Percentiles rank a stretch among this genome's conserved stretches.
Evolutionary conservation across 2,888 invertebrate genomes (phyloP).

Genomic region (Tenthredo amoena): DNA sequence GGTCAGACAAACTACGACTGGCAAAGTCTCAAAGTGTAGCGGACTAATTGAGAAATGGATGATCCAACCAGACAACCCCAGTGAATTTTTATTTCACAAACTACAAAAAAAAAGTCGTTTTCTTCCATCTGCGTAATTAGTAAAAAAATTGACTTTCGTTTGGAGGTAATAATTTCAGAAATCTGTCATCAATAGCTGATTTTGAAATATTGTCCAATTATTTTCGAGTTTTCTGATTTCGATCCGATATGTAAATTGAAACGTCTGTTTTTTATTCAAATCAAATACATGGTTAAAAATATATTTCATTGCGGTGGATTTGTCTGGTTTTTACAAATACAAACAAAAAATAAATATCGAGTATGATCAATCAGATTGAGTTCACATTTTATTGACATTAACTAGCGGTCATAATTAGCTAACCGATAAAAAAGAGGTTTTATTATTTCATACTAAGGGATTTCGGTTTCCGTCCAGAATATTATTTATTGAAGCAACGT

Average conservation of each 20-base stretch:
- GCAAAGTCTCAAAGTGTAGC: not conserved
- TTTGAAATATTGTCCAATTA: not conserved
- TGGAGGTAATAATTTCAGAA: not conserved
- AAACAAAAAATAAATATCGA: too few species aligned
- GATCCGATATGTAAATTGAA: not conserved
- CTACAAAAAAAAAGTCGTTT: not conserved
- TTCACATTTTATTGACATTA: not conserved
- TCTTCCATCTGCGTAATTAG: not conserved
- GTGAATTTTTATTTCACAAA: not conserved
- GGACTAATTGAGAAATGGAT: not conserved
- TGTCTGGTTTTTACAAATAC: too few species aligned
- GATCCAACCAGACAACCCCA: not conserved
- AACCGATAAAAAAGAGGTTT: too few species aligned
- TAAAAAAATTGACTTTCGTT: not conserved
- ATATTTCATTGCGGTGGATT: not conserved
- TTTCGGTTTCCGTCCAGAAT: not conserved
- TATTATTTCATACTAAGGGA: not conserved
- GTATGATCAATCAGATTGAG: too few species aligned
- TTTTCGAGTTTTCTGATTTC: not conserved
- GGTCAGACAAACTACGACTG: not conserved
- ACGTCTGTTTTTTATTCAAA: not conserved
- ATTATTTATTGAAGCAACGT: not conserved
- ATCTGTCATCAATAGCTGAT: not conserved
- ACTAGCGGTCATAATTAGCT: not conserved
- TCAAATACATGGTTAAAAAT: not conserved